phyloP scores from a whole-genome alignment of 2,888 invertebrate species.

The Seira sanloemensis region DNA sequence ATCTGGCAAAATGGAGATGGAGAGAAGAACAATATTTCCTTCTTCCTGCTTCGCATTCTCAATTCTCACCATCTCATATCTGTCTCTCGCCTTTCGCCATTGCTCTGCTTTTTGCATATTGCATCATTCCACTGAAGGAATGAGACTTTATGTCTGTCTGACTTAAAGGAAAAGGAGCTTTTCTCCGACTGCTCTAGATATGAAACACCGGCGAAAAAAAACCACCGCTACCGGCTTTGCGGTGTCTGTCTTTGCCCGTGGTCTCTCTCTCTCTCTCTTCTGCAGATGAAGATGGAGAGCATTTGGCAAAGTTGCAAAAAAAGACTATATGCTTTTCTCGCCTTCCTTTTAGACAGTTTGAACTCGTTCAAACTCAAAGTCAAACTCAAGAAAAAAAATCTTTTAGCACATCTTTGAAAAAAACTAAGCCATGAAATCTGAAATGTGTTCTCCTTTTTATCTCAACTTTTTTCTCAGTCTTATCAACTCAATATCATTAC shows the following conservation, averaged over 20 bases:
- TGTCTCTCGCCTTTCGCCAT: too few relatives aligned
- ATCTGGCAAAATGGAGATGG: not conserved
- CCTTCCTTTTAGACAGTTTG: too few relatives aligned
- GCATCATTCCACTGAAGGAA: too few relatives aligned
- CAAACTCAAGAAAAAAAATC: not conserved
- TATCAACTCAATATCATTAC: too few relatives aligned
- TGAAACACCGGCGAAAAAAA: not conserved
- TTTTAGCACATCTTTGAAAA: not conserved
- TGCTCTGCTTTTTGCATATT: too few relatives aligned
- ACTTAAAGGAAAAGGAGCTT: not conserved
- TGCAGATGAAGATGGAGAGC: not conserved
- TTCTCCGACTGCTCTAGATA: not conserved
- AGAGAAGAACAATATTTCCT: not conserved
- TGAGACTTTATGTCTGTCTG: too few relatives aligned
- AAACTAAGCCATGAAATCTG: too few relatives aligned
- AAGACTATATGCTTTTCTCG: not conserved
- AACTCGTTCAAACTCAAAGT: not conserved
- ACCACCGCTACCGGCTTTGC: constrained; percentile 3
- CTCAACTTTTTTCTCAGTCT: too few relatives aligned
- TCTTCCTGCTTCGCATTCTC: constrained; percentile 12
- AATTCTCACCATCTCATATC: too few relatives aligned
- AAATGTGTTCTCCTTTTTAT: too few relatives aligned
- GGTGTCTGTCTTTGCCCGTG: not conserved
- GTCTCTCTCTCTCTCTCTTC: not conserved
- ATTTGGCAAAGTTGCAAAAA: not conserved